Evolutionary conservation across 2,888 invertebrate genomes (phyloP), one percentile per base, ranked within the genome.

Genomic region (Pantelozetes paolii): DNA sequence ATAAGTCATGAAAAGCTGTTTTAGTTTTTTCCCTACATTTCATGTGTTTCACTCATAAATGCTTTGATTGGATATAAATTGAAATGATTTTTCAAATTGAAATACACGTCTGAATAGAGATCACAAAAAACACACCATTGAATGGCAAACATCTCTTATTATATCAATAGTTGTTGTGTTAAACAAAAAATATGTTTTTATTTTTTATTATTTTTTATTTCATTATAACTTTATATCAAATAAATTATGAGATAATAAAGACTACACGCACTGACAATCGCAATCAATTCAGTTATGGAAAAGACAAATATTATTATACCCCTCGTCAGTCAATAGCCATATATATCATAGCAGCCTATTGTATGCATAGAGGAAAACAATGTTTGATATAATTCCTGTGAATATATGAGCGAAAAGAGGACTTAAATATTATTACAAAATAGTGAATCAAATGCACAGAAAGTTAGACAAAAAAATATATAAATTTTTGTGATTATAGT

Each of bases 401-500:
- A n/a, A n/a, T n/a, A n/a, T n/a, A n/a, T n/a, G n/a, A n/a, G n/a
- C n/a, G n/a, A n/a, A n/a, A n/a, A n/a, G n/a, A n/a, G n/a, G n/a
- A n/a, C n/a, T n/a, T n/a, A n/a, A n/a, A n/a, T n/a, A n/a, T n/a
- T n/a, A n/a, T n/a, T n/a, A 54, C 54, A 54, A 54, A 54, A 54
- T 54, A 20, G 54, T 15, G 54, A 54, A 54, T 54, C 26, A 54
- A 18, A 54, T 23, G 20, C 54, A 26, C 48, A 48, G 15, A 26
- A 9, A 54, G 9, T n/a, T 9, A 45, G 18, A 45, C 45, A 45
- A 45, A 15, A 48, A 48, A 48, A 48, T 48, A 48, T 48, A 48
- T 48, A 48, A 15, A n/a, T 48, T n/a, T 42, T 57, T 57, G 57
- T 57, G 23, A 57, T 57, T 20, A 57, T 57, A 28, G 57, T 57